Percentiles rank a stretch among this genome's conserved stretches.
Conservation (phyloP, 2,113 vertebrate species). For the Dasyornis broadbenti region DNA sequence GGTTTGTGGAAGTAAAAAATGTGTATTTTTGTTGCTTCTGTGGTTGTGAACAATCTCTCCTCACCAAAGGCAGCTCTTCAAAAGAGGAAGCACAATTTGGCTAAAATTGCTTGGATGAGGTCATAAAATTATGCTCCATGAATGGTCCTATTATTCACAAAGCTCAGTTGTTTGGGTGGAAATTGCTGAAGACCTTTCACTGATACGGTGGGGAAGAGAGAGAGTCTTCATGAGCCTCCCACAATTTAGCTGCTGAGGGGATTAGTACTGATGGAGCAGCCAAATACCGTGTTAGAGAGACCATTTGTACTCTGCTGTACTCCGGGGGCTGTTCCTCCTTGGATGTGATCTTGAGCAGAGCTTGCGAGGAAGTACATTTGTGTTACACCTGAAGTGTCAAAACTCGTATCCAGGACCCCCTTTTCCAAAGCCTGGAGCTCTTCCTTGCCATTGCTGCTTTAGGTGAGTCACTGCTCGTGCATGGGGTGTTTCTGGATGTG, state of each 20-base stretch:
- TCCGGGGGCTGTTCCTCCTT: not conserved
- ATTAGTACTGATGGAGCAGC: constrained; percentile 10
- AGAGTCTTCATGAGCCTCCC: constrained; percentile 24
- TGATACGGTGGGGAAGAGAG: constrained; percentile 15
- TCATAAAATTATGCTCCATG: not conserved
- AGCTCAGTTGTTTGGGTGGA: constrained; percentile 20
- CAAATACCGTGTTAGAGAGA: constrained; percentile 18
- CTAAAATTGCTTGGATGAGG: not conserved
- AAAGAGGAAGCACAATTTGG: not conserved
- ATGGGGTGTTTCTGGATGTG: not conserved
- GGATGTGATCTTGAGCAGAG: not conserved
- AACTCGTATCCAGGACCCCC: not conserved
- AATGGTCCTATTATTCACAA: not conserved
- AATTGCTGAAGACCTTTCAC: constrained; percentile 29
- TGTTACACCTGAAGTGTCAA: not conserved
- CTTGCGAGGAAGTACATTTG: not conserved
- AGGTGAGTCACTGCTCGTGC: not conserved
- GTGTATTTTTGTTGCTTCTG: not conserved
- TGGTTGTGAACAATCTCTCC: not conserved
- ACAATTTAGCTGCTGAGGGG: not conserved
- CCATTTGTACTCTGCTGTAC: not conserved
- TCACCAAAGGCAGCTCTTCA: not conserved
- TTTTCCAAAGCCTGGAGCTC: not conserved
- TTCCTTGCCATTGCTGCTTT: not conserved
- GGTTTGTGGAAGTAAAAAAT: not conserved